Conservation (phyloP, 2,113 vertebrate genomes). For the Heloderma charlesbogerti region DNA sequence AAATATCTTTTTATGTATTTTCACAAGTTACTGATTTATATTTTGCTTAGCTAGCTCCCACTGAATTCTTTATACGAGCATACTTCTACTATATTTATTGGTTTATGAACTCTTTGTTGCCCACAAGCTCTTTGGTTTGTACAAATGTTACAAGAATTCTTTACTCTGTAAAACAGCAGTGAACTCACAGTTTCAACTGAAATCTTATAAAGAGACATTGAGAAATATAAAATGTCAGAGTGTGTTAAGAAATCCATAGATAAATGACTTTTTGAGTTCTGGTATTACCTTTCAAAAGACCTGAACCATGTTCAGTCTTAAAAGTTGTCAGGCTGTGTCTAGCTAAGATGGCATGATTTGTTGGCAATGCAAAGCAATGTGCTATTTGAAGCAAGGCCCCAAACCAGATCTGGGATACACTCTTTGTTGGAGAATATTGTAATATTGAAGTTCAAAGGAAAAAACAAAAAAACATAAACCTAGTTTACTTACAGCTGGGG, state of each 20-base stretch:
- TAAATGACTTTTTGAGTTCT: neutral
- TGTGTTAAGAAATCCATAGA: neutral
- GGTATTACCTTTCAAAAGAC: neutral
- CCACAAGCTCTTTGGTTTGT: conserved; percentile 5
- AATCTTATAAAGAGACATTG: neutral
- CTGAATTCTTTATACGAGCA: conserved; percentile 8
- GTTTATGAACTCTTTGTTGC: conserved; percentile 9
- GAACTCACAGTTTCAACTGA: neutral
- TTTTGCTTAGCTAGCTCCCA: neutral
- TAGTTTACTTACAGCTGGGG: neutral
- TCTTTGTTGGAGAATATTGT: neutral
- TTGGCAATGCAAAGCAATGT: neutral
- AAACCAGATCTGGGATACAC: neutral
- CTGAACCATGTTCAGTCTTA: neutral
- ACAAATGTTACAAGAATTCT: conserved; percentile 2
- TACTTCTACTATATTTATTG: conserved; percentile 20
- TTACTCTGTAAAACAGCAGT: neutral
- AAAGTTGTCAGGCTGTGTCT: neutral
- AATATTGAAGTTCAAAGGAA: neutral
- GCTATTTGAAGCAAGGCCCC: neutral
- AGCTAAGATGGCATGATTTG: neutral
- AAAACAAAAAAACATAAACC: too few species aligned
- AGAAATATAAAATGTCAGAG: accelerated
- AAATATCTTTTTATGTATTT: neutral
- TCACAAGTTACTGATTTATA: neutral